Percentiles rank a stretch among this genome's conserved stretches.
Conservation (phyloP, 2,797 vertebrate genomes). For the Saguinus oedipus region DNA sequence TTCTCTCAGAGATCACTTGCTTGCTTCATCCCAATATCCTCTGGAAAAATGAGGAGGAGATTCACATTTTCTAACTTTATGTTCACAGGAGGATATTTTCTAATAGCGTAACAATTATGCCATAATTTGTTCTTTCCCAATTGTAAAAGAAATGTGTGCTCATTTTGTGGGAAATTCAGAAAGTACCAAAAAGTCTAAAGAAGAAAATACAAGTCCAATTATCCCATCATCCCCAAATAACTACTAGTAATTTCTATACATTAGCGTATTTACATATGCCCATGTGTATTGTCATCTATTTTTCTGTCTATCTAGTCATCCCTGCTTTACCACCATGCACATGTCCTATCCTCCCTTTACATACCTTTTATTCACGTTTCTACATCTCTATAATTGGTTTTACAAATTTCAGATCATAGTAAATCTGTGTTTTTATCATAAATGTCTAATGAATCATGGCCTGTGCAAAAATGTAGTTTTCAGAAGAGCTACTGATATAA, state of each 20-base stretch:
- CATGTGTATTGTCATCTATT: background rate
- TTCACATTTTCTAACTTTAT: background rate
- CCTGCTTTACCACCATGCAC: too few relatives aligned
- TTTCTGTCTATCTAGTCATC: background rate
- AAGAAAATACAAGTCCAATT: background rate
- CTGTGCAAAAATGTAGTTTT: background rate
- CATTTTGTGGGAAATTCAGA: background rate
- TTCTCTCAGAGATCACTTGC: background rate
- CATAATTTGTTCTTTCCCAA: background rate
- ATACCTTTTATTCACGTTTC: background rate
- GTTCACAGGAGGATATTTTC: background rate
- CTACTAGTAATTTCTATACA: too few relatives aligned
- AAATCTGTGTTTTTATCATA: background rate
- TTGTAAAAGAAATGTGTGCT: background rate
- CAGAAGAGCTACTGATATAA: background rate
- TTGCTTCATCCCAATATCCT: background rate
- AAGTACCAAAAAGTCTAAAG: background rate
- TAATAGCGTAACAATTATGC: background rate
- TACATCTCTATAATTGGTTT: background rate
- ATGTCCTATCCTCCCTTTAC: too few relatives aligned
- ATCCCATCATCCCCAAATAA: background rate
- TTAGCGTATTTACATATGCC: background rate
- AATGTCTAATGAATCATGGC: background rate
- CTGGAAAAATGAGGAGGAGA: background rate
- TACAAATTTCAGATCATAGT: background rate